Evolutionary conservation across 64 coral and sea anemone species (phyloP), one percentile per base, ranked within the genome.

Genomic region (Stylophora pistillata): DNA sequence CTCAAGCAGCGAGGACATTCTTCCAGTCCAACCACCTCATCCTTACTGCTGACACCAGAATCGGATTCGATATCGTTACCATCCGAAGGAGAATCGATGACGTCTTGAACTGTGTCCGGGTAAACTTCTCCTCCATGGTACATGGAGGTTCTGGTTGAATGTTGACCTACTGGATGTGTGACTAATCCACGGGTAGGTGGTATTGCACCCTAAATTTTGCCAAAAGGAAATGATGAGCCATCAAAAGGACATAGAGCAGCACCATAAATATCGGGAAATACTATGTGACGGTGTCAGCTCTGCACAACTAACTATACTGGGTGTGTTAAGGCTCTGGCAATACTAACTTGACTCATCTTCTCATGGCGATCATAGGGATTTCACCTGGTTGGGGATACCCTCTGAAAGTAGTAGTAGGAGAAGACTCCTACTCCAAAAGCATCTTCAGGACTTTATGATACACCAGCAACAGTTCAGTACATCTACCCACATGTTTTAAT

Each of bases 1-100:
- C 61, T 84, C 80, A 84, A n/a, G 65, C 80, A 84, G 4, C 80
- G 80, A 15, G 80, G 80, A 9, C 80, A 84, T 69, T 84, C 80
- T 26, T 70, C 80, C 32, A 84, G 61, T 37, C 65, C 60, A 69
- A 70, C 32, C 32, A 53, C 60, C 23, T 68, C 21, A 1, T 33
- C 32, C 25, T 25, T 15, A 61, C 17, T 29, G 30, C 58, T 68
- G 25, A 53, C 37, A 33, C 14, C n/a, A 25, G 17, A 4, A 15
- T 47, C 37, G 3, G 34, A 31, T 4, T 52, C 34, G 15, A 23
- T 10, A 14, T 84, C 80, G 16, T 84, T 84, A 0, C 37, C 33
- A 69, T 26, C 80, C 13, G 60, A 11, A 1, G 33, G 80, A 7
- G 62, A 47, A 69, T 84, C 80, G 4, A 84, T 13, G 5, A 84